Evolutionary conservation across 2,888 invertebrate genomes (phyloP).

Genomic region (Limnephilus marmoratus): DNA sequence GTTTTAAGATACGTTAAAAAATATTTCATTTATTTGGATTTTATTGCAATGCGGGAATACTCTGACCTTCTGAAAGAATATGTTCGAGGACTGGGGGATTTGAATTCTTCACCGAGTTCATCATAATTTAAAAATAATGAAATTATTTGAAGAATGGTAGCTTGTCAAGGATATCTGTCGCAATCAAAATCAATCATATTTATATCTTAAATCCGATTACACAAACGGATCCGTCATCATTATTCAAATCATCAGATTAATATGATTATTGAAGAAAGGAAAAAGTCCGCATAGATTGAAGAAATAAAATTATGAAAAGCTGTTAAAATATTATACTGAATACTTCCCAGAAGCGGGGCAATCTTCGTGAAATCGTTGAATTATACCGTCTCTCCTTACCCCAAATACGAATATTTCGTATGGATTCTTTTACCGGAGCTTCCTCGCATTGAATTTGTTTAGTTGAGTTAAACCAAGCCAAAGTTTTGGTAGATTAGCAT

Average conservation of each 20-base stretch:
- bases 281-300: constrained; percentile 20
- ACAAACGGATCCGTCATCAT: constrained; percentile 8
- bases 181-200: neutral
- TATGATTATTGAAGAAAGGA: constrained; percentile 32
- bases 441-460: neutral
- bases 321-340: constrained; percentile 23
- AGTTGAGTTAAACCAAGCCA: neutral
- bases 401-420: constrained; percentile 12
- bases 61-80: no score
- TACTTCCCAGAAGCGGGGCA: neutral
- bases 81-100: no score
- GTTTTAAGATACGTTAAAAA: no score
- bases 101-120: no score
- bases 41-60: no score
- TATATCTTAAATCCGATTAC: neutral
- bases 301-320: constrained; percentile 34
- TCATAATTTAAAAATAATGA: neutral
- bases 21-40: no score
- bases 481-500: neutral
- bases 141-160: neutral
- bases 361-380: constrained; percentile 10
- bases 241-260: constrained; percentile 22
- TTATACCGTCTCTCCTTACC: neutral
- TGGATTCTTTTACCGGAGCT: neutral
- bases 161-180: neutral